A percentile compares a stretch with the other conserved stretches of the same genome.
These are phyloP conservation scores for Dasysyrphus tricinctus DNA, from an alignment of 2,888 invertebrate species.

Conservation along the genomic window DNA sequence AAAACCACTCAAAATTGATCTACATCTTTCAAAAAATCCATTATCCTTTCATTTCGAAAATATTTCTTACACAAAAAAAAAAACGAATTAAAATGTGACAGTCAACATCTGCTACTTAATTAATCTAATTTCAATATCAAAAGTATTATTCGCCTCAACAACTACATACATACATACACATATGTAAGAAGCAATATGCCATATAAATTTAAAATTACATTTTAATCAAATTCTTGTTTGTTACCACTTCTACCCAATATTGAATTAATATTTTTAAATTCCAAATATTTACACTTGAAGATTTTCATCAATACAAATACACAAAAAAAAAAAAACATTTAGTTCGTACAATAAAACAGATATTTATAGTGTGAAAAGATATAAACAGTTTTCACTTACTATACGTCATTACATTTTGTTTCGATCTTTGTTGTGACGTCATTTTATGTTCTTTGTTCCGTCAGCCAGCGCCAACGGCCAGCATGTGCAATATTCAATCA, in stretches of 20 bases:
- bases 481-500: constrained; percentile 29
- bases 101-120: constrained; percentile 26
- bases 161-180: no score
- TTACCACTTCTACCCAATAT: constrained; percentile 1
- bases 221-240: neutral
- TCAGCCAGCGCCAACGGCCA: neutral
- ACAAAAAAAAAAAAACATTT: neutral
- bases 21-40: neutral
- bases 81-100: constrained; percentile 9
- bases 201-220: neutral
- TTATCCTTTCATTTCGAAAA: constrained; percentile 11
- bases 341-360: neutral
- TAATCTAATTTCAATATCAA: constrained; percentile 22
- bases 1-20: constrained; percentile 17
- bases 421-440: constrained; percentile 9
- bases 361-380: constrained; percentile 14
- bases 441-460: neutral
- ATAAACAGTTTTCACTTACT: constrained; percentile 2
- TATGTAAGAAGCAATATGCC: neutral
- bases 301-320: constrained; percentile 18
- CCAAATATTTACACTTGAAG: constrained; percentile 20
- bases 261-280: constrained; percentile 12
- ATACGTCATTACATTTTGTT: constrained; percentile 9
- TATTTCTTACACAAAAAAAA: neutral
- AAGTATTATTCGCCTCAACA: neutral